Percentiles rank a stretch among this genome's conserved stretches.
These are phyloP conservation scores for Cryptocheilus praepositus DNA, from an alignment of 2,888 invertebrate species.

Conservation along the genomic window DNA sequence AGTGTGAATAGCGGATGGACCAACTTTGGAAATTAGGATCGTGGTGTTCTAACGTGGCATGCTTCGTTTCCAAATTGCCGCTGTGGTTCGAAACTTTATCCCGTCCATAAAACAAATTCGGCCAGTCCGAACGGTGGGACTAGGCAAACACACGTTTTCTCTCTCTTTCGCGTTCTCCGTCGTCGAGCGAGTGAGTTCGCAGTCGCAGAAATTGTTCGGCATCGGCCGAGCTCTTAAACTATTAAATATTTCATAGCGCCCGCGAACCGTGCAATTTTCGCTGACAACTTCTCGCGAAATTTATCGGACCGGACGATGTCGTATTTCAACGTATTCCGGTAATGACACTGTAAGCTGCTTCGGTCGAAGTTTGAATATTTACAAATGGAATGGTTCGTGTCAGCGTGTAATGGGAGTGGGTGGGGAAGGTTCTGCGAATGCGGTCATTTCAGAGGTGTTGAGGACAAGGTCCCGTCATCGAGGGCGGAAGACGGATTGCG, in stretches of 20 bases:
- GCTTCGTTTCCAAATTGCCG: constrained; percentile 52
- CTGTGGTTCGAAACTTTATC: constrained; percentile 37
- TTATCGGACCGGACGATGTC: no score
- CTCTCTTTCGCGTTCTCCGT: not conserved
- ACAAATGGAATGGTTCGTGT: not conserved
- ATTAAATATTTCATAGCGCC: no score
- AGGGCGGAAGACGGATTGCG: constrained; percentile 18
- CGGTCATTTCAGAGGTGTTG: constrained; percentile 21
- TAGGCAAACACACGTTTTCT: no score
- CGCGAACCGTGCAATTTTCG: no score
- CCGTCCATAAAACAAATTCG: constrained; percentile 37
- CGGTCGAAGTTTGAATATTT: no score
- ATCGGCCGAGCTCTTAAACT: no score
- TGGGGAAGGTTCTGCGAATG: constrained; percentile 11
- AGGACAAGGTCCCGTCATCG: constrained; percentile 13
- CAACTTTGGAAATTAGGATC: constrained; percentile 49
- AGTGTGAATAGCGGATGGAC: constrained; percentile 20
- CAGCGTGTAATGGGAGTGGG: not conserved
- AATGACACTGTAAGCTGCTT: not conserved
- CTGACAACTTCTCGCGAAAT: no score
- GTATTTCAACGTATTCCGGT: no score
- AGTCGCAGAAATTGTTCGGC: no score
- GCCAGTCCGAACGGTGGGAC: not conserved
- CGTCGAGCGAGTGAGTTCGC: no score
- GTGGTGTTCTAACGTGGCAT: constrained; percentile 26